A percentile compares a stretch with the other conserved stretches of the same genome.
These are phyloP conservation scores for Latrodectus geometricus DNA, from an alignment of 1,140 invertebrate species.

Conservation along the genomic window DNA sequence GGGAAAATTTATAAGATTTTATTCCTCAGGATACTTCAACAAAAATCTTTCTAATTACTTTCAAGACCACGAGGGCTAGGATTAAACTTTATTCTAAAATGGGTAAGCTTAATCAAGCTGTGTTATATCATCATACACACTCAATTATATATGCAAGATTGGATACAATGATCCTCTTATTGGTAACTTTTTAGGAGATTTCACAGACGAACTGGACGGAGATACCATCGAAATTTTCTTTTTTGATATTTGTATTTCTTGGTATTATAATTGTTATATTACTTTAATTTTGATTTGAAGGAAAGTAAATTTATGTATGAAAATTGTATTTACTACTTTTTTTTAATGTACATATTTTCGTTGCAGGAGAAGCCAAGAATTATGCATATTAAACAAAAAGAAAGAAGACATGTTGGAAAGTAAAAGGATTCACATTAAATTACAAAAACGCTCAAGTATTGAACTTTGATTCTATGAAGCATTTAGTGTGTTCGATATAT, in stretches of 20 bases:
- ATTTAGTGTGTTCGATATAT: neutral
- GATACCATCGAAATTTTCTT: neutral
- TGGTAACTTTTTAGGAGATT: conserved; percentile 2
- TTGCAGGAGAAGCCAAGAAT: neutral
- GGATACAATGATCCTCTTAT: conserved; percentile 1
- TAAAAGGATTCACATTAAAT: conserved; percentile 2
- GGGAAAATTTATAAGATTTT: neutral
- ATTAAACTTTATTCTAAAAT: neutral
- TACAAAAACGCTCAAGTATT: neutral
- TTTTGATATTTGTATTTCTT: neutral
- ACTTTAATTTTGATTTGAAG: neutral
- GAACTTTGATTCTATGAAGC: neutral
- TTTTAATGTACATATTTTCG: neutral
- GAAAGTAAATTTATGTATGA: too few species aligned
- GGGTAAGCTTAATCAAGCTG: neutral
- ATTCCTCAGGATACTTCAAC: neutral
- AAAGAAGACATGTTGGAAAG: neutral
- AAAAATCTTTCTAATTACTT: too few species aligned
- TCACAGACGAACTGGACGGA: neutral
- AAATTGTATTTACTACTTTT: neutral
- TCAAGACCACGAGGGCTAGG: neutral
- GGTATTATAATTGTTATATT: too few species aligned
- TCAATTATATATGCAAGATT: neutral
- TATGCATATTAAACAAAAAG: neutral
- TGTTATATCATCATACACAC: conserved; percentile 6